Evolutionary conservation across 2,888 invertebrate genomes (phyloP).

Genomic region (Tethea ocularis): DNA sequence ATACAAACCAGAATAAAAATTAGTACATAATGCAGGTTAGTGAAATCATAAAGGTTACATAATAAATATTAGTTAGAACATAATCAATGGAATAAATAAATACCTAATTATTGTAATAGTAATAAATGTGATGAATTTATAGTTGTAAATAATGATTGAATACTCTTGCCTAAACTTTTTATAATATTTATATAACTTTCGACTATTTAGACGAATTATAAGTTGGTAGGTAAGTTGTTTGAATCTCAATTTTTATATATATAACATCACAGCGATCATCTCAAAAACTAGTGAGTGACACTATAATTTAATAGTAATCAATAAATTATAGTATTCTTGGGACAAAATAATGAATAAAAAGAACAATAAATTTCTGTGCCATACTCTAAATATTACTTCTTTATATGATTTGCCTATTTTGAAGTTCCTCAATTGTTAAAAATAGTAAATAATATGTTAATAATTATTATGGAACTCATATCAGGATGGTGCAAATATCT

Average conservation of each 20-base stretch:
- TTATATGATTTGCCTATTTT: background rate
- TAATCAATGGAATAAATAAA: background rate
- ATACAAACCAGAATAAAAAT: background rate
- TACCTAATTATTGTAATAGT: background rate
- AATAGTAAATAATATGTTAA: background rate
- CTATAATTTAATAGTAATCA: background rate
- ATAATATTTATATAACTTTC: conserved; percentile 11
- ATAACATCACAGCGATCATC: background rate
- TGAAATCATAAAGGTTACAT: background rate
- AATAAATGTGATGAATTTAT: conserved; percentile 8
- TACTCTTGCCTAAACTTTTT: conserved; percentile 26
- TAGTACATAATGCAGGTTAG: background rate
- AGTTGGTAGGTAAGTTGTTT: background rate
- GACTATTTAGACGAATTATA: background rate
- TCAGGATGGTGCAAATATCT: background rate
- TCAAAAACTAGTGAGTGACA: background rate
- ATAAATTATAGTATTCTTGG: background rate
- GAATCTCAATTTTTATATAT: background rate
- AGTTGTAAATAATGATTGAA: conserved; percentile 20
- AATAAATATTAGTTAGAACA: background rate
- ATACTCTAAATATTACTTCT: background rate
- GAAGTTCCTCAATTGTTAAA: background rate
- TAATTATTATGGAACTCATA: background rate
- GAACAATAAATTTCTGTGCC: background rate
- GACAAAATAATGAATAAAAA: background rate